Conservation (phyloP, 1,140 invertebrate genomes). For the Polypedilum vanderplanki region DNA sequence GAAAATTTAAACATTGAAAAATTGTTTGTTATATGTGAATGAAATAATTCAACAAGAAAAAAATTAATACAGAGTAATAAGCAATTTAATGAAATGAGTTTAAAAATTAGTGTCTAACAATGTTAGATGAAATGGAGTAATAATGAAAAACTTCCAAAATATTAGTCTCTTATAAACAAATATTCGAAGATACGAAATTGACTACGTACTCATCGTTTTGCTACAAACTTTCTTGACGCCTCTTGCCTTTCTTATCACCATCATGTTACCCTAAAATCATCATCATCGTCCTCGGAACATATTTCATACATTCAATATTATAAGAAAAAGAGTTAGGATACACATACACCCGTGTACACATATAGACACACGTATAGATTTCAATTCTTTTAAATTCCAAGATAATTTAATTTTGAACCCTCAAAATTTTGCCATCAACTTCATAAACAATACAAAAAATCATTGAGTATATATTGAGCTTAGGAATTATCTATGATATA, state of each 20-base stretch:
- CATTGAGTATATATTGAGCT: not conserved
- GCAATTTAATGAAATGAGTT: not conserved
- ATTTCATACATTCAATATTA: not conserved
- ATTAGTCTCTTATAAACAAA: not conserved
- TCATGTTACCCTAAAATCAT: not conserved
- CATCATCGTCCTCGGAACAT: not conserved
- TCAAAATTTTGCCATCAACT: not conserved
- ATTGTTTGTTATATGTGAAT: not conserved
- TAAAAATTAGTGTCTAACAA: not conserved
- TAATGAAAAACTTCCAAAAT: conserved; percentile 4
- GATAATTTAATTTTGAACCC: not conserved
- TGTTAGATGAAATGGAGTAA: not conserved
- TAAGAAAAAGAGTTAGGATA: not conserved
- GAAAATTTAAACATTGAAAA: not conserved
- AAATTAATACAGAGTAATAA: not conserved
- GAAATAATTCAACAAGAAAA: not conserved
- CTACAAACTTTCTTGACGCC: conserved; percentile 16
- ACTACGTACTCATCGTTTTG: conserved; percentile 4
- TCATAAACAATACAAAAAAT: not conserved
- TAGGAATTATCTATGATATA: too few relatives aligned
- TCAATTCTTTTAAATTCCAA: too few relatives aligned
- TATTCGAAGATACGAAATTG: not conserved
- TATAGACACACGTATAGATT: too few relatives aligned
- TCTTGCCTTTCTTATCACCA: not conserved
- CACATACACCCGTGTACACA: too few relatives aligned